Base-by-base conservation (phyloP, 1,140 invertebrate species). In the Acromyrmex heyeri region DNA sequence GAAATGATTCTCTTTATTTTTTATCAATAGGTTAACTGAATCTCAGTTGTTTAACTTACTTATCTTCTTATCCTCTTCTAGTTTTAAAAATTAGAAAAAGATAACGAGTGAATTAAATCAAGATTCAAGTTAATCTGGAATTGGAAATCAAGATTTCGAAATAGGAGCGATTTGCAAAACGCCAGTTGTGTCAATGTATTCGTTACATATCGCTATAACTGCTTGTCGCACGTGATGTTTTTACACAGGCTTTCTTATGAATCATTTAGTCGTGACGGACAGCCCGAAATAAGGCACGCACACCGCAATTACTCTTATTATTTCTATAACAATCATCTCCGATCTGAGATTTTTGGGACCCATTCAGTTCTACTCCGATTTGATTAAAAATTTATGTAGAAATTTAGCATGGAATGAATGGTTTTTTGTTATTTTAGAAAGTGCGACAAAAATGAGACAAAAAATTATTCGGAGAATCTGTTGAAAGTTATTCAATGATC, bases 211-310 rank as follows among this genome's bases (percentile, higher is more conserved):
- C 7, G 21, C 8, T 5, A 12, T 44, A 44, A 5, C 24, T 72
- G 24, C 27, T 53, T 75, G 30, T 75, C 34, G 57, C 57, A 77
- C 16, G 14, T 48, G 10, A 16, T 27, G 5, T 27, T 62, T 44
- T 55, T 73, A 73, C n/a, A 53, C 12, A 34, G 48, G 30, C 12
- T 72, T 70, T 38, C 34, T 12, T 1, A 12, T 10, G 12, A 65
- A 73, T 38, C 16, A 44, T 34, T 75, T 83, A 69, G 53, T 57
- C 61, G 30, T 55, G n/a, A 86, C 64, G 48, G 14, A 73, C 14
- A 18, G 55, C 18, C 30, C 67, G 30, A 87, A 87, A 73, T 75
- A 34, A 48, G 69, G 53, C 12, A 27, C n/a, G 55, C 61, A 73
- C 27, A 44, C 8, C 38, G 67, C 48, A n/a, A 34, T 65, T 44